These are phyloP conservation scores for Ochropleura plecta DNA, from an alignment of 2,888 invertebrate genomes.

Conservation along the genomic window DNA sequence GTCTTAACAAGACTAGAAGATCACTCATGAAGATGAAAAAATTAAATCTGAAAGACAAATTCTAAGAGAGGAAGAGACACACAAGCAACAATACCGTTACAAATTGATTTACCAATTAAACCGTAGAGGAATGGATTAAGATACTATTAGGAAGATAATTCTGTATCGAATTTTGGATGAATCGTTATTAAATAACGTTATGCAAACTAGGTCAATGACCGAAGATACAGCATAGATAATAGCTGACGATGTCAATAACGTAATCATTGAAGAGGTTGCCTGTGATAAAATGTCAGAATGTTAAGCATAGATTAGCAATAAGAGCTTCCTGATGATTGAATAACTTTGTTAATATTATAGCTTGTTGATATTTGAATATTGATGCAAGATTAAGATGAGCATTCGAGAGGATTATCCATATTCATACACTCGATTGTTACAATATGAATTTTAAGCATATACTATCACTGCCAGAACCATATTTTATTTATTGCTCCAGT, in stretches of 20 bases:
- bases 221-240: slow-evolving; percentile 1
- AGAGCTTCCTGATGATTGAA: slow-evolving; percentile 17
- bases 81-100: slow-evolving; percentile 12
- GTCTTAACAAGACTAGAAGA: no score
- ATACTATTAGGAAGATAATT: slow-evolving; percentile 26
- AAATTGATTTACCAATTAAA: slow-evolving; percentile 11
- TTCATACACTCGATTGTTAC: no score
- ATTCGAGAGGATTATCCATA: background rate
- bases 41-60: background rate
- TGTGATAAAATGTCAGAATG: slow-evolving; percentile 8
- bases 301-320: slow-evolving; percentile 12
- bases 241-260: slow-evolving; percentile 28
- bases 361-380: slow-evolving; percentile 14
- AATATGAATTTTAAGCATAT: no score
- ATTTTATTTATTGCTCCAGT: no score
- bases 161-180: slow-evolving; percentile 38
- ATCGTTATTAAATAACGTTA: slow-evolving; percentile 38
- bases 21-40: background rate
- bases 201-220: slow-evolving; percentile 39
- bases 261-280: slow-evolving; percentile 14
- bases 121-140: slow-evolving; percentile 25
- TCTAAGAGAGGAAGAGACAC: background rate
- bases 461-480: no score
- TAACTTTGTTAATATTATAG: slow-evolving; percentile 5
- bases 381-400: slow-evolving; percentile 8